These are phyloP conservation scores for Hylaeus volcanicus DNA, from an alignment of 1,140 invertebrate species.

Conservation along the genomic window DNA sequence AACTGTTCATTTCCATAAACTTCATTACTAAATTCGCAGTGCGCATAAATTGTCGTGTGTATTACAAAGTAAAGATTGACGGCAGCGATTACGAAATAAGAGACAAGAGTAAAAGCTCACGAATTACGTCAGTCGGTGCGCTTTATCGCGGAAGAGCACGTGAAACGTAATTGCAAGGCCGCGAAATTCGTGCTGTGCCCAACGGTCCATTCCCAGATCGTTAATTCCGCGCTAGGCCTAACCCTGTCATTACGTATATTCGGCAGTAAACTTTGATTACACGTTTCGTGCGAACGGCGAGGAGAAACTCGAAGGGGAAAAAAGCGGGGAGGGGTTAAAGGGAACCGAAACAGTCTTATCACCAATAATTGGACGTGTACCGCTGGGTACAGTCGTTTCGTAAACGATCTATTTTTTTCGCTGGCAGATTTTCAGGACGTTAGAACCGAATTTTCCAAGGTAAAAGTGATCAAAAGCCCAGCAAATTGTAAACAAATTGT, in stretches of 20 bases:
- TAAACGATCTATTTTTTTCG: slow-evolving; percentile 9
- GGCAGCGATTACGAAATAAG: slow-evolving; percentile 29
- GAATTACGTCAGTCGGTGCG: slow-evolving; percentile 34
- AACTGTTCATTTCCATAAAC: too few species aligned
- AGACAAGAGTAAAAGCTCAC: slow-evolving; percentile 36
- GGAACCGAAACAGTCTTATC: slow-evolving; percentile 38
- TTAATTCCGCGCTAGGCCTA: slow-evolving; percentile 57
- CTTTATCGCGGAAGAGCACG: slow-evolving; percentile 28
- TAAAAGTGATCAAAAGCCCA: too few species aligned
- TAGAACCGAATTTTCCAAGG: not conserved
- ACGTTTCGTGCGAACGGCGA: slow-evolving; percentile 38
- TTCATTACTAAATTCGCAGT: too few species aligned
- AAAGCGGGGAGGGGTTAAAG: not conserved
- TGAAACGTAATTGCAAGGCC: slow-evolving; percentile 50
- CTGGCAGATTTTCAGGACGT: slow-evolving; percentile 6
- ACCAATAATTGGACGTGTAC: slow-evolving; percentile 46
- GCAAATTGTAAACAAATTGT: too few species aligned
- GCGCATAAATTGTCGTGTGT: too few species aligned
- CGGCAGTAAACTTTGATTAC: slow-evolving; percentile 62
- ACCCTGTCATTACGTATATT: slow-evolving; percentile 64
- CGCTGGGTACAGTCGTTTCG: not conserved
- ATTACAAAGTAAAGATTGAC: slow-evolving; percentile 24
- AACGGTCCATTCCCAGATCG: slow-evolving; percentile 50
- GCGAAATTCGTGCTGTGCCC: slow-evolving; percentile 38
- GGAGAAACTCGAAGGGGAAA: slow-evolving; percentile 18